Conservation (phyloP, 2,797 vertebrate species). For the Enteromius mattozi region DNA sequence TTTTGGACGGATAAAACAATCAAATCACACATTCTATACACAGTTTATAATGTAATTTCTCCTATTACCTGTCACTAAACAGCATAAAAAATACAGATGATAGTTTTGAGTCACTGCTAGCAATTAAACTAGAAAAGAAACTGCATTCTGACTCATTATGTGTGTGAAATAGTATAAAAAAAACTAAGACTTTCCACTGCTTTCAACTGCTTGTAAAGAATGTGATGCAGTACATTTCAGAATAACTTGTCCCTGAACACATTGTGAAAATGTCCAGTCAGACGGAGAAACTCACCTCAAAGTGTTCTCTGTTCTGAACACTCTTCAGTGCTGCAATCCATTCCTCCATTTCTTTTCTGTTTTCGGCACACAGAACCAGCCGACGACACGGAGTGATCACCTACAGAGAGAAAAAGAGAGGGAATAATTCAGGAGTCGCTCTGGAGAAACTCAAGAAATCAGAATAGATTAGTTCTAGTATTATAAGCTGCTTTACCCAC, state of each 20-base stretch:
- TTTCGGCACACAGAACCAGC: conserved; percentile 93
- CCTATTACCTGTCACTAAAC: not conserved
- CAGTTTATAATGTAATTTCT: not conserved
- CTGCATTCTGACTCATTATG: not conserved
- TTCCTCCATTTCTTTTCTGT: conserved; percentile 99
- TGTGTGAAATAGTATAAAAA: not conserved
- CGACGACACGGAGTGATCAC: conserved; percentile 95
- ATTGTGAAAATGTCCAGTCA: not conserved
- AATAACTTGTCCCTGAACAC: not conserved
- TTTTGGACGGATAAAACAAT: not conserved
- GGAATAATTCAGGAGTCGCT: not conserved
- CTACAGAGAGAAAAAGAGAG: conserved; percentile 69
- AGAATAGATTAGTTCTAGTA: not conserved
- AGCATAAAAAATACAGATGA: not conserved
- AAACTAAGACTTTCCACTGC: not conserved
- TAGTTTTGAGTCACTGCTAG: not conserved
- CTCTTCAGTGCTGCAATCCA: conserved; percentile 94
- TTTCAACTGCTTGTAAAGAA: not conserved
- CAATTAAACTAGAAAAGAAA: not conserved
- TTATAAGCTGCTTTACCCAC: conserved; percentile 26
- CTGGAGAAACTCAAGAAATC: conserved; percentile 12
- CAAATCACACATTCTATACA: not conserved
- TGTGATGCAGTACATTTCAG: not conserved
- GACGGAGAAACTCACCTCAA: conserved; percentile 80
- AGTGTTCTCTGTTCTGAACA: conserved; percentile 92